Base-by-base conservation (phyloP, 2,888 invertebrate species). In the Leptinotarsa haldemani region DNA sequence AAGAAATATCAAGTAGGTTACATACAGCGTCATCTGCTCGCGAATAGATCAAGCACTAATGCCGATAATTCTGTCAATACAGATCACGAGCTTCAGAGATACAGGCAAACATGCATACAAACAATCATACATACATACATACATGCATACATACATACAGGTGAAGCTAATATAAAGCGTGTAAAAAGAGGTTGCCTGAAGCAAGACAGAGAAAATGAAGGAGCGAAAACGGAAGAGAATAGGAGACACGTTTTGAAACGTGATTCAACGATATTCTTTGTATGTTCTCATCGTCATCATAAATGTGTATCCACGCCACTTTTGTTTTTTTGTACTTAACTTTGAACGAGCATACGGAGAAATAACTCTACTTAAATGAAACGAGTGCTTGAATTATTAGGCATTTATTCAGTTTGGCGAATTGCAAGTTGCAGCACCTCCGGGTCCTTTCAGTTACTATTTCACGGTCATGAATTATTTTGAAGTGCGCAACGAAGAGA, bases 401-500 rank as follows among this genome's bases (percentile, higher is more conserved):
- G 52, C 56, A 15, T 67, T 67, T 67, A 67, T 73, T 72, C 64
- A 72, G 68, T 72, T 68, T 63, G 65, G 47, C 65, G 56, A 65
- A 70, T 22, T 65, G 70, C 65, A 70, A 70, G 53, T 70, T 65
- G 53, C n/a, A 48, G 47, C 68, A 68, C 72, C 64, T 52, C 40
- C 22, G 40, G 15, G 20, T 50, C 20, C 48, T 58, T 30, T 30
- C 52, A 64, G n/a, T 64, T 47, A 20, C 16, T 68, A 68, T 58
- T 73, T 65, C 65, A 64, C 25, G 68, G 53, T 18, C 72, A 48
- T 22, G 68, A 68, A 73, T 73, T 73, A 69, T 73, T 73, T 73
- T 20, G 5, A 58, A 56, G 68, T 48, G 73, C n/a, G 61, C 52
- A 69, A 25, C 48, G 56, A 46, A 47, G 50, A 30, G 4, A 53